phyloP scores from a whole-genome alignment of 1,140 invertebrate genomes.

The Lucilia cuprina region DNA sequence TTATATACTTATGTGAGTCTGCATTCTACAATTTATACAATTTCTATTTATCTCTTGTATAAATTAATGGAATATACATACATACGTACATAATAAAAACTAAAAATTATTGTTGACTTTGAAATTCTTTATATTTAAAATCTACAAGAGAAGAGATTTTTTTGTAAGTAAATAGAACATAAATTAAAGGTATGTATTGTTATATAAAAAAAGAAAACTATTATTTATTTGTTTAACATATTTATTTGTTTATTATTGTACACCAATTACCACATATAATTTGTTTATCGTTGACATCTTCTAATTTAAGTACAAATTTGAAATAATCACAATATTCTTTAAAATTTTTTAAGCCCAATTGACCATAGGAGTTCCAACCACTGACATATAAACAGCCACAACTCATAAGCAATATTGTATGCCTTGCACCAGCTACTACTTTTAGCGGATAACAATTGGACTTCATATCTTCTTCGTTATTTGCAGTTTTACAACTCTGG shows the following conservation, averaged over 20 bases:
- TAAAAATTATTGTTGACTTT: neutral
- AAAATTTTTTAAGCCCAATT: conserved; percentile 66
- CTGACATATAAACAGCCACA: conserved; percentile 72
- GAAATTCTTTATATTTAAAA: neutral
- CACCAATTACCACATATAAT: conserved; percentile 56
- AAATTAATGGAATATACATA: neutral
- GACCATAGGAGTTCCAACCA: conserved; percentile 79
- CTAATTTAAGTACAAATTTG: conserved; percentile 25
- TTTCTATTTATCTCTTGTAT: neutral
- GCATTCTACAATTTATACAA: neutral
- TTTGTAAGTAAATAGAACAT: neutral
- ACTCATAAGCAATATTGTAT: conserved; percentile 70
- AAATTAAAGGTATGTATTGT: neutral
- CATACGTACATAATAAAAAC: neutral
- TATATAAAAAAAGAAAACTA: neutral
- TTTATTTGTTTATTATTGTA: conserved; percentile 38
- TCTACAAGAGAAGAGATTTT: neutral
- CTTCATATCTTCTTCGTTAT: conserved; percentile 46
- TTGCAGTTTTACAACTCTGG: conserved; percentile 63
- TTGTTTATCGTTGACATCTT: neutral
- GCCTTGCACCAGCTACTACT: conserved; percentile 73
- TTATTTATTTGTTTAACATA: neutral
- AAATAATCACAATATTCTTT: conserved; percentile 45
- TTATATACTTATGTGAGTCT: neutral
- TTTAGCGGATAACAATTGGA: conserved; percentile 63